phyloP scores from a whole-genome alignment of 2,888 invertebrate species.

The Pasiphila rectangulata region DNA sequence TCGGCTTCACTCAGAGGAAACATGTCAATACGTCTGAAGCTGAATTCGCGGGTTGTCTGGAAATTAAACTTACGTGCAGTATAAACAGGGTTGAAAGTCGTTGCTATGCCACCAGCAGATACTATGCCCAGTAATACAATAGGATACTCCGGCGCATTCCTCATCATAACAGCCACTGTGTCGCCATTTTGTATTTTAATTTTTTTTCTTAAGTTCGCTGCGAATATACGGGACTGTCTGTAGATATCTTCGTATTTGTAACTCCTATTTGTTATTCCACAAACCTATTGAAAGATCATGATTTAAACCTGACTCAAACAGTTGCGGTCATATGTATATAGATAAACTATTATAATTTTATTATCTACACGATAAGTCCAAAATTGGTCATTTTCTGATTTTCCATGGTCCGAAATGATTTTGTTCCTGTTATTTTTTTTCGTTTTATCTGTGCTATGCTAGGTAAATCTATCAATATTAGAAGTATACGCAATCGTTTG shows the following conservation, averaged over 20 bases:
- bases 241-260: slow-evolving; percentile 84
- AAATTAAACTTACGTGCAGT: slow-evolving; percentile 71
- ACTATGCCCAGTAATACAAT: slow-evolving; percentile 81
- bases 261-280: slow-evolving; percentile 83
- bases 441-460: too few relatives aligned
- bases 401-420: too few relatives aligned
- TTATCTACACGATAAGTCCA: too few relatives aligned
- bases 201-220: slow-evolving; percentile 81
- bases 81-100: slow-evolving; percentile 86
- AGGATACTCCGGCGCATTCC: slow-evolving; percentile 86
- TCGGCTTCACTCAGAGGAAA: too few relatives aligned
- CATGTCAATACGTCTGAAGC: too few relatives aligned
- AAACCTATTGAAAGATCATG: slow-evolving; percentile 73
- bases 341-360: too few relatives aligned
- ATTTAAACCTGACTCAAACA: background rate
- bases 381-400: too few relatives aligned
- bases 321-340: too few relatives aligned
- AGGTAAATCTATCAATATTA: too few relatives aligned
- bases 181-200: slow-evolving; percentile 83
- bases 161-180: slow-evolving; percentile 83
- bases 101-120: slow-evolving; percentile 83
- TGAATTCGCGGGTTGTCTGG: too few relatives aligned
- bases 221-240: slow-evolving; percentile 79
- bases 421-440: too few relatives aligned
- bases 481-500: too few relatives aligned